Evolutionary conservation across 2,888 invertebrate species (phyloP), one percentile per base, ranked within the genome.

Genomic region (Metopia argyrocephala): DNA sequence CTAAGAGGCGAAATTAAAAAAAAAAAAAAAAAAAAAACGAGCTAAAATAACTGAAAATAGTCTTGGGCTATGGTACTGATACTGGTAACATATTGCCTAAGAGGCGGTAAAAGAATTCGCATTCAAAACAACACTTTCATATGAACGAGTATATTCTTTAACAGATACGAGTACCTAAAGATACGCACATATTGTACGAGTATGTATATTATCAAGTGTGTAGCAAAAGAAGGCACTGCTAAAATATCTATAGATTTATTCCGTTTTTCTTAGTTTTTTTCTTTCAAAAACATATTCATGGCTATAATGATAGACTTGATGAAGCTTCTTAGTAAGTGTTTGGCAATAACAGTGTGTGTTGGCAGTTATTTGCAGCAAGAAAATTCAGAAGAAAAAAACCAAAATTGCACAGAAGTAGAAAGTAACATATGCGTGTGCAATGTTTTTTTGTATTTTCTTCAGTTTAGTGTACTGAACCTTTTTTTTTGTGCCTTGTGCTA

Each of bases 41-140:
- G 38, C 68, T 48, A 28, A 76, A 61, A 74, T 66, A 69, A 74
- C 78, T 71, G 74, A 69, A 81, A 66, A 78, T 78, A 61, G 69
- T 61, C 57, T 76, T 18, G 23, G 73, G 65, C 70, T 68, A 71
- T 62, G 75, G 71, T 73, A 69, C 65, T 38, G 75, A 69, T 73
- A 69, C 69, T 80, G 73, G 45, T 76, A 76, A 69, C 75, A 79
- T 80, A 80, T 78, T 75, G 78, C 74, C 81, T 75, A 66, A 81
- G 74, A 74, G 78, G 74, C 70, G 28, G 66, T 7, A 74, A 48
- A 65, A 61, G 79, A 62, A 81, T 84, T 82, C 84, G 82, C 71
- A 85, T 69, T 75, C 56, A 84, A 76, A 80, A 57, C 73, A 46
- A 78, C 75, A 83, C 56, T 75, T 73, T 79, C 56, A n/a, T n/a